Evolutionary conservation across 2,113 vertebrate species (phyloP).

Genomic region (Oncorhynchus gorbuscha): DNA sequence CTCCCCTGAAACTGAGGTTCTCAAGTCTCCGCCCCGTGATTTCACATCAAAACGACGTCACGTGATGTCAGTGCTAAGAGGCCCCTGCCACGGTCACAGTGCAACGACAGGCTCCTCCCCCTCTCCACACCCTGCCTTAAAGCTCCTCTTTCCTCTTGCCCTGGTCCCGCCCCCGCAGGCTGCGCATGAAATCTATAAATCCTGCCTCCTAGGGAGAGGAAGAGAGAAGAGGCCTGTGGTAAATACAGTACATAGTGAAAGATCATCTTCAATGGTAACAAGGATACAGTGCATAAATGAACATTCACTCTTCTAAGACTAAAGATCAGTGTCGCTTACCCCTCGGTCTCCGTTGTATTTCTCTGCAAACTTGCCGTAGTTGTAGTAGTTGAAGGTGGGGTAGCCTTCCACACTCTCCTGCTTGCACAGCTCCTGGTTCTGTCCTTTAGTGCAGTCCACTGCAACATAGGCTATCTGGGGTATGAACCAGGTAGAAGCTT

Average conservation of each 20-base stretch:
- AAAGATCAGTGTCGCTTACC: constrained; percentile 73
- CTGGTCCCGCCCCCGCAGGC: constrained; percentile 87
- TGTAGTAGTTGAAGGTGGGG: constrained; percentile 95
- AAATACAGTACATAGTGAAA: not conserved
- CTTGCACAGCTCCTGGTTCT: constrained; percentile 92
- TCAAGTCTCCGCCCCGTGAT: constrained; percentile 73
- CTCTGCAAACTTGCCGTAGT: constrained; percentile 91
- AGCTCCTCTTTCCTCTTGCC: constrained; percentile 91
- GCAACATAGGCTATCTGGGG: constrained; percentile 87
- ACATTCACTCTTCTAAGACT: no score
- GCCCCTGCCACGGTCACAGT: constrained; percentile 86
- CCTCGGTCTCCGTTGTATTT: constrained; percentile 90
- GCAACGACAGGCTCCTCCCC: constrained; percentile 75
- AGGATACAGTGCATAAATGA: no score
- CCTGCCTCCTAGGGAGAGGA: constrained; percentile 81
- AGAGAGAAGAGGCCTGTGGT: not conserved
- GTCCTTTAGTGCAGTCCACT: constrained; percentile 90
- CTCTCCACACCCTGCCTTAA: constrained; percentile 67
- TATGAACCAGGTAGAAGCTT: not conserved
- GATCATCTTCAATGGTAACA: no score
- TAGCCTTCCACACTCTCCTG: constrained; percentile 93
- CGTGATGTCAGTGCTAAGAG: constrained; percentile 75
- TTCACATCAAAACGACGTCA: not conserved
- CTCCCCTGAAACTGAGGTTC: constrained; percentile 70
- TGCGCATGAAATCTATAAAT: constrained; percentile 87